Evolutionary conservation across 2,888 invertebrate species (phyloP).

Genomic region (Drosophila robusta): DNA sequence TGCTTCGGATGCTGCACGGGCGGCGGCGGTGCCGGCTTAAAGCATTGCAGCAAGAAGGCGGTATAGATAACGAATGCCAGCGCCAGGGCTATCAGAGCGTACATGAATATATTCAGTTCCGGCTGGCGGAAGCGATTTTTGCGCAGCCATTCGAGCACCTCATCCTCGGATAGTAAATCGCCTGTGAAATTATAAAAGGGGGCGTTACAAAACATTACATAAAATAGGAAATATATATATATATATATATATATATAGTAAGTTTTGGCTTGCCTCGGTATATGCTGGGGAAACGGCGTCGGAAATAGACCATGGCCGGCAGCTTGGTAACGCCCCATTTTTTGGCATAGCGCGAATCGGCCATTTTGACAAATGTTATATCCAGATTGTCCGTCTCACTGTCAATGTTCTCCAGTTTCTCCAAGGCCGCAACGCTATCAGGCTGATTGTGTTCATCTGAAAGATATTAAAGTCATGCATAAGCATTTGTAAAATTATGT

Average conservation of each 20-base stretch:
- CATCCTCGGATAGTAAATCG: constrained; percentile 92
- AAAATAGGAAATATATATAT: not conserved
- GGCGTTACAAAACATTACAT: not conserved
- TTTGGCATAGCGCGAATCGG: constrained; percentile 94
- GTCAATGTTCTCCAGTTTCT: constrained; percentile 96
- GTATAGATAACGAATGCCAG: constrained; percentile 95
- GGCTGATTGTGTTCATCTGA: constrained; percentile 92
- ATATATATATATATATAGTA: not conserved
- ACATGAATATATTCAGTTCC: constrained; percentile 97
- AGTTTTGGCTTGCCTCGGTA: constrained; percentile 89
- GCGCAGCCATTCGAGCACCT: constrained; percentile 96
- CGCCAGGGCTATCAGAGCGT: constrained; percentile 93
- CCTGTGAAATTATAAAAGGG: constrained; percentile 86
- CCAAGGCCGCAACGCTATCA: constrained; percentile 93
- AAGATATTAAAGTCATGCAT: too few species aligned
- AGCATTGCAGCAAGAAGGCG: constrained; percentile 95
- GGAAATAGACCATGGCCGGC: constrained; percentile 96
- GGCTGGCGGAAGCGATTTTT: constrained; percentile 97
- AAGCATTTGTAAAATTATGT: too few species aligned
- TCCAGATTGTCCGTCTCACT: constrained; percentile 97
- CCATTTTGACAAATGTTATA: constrained; percentile 97
- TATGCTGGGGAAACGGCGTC: constrained; percentile 96
- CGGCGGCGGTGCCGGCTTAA: constrained; percentile 90
- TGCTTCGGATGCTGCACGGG: constrained; percentile 85
- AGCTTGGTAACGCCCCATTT: constrained; percentile 97